phyloP scores from a whole-genome alignment of 2,113 vertebrate genomes.

The Okapia johnstoni region DNA sequence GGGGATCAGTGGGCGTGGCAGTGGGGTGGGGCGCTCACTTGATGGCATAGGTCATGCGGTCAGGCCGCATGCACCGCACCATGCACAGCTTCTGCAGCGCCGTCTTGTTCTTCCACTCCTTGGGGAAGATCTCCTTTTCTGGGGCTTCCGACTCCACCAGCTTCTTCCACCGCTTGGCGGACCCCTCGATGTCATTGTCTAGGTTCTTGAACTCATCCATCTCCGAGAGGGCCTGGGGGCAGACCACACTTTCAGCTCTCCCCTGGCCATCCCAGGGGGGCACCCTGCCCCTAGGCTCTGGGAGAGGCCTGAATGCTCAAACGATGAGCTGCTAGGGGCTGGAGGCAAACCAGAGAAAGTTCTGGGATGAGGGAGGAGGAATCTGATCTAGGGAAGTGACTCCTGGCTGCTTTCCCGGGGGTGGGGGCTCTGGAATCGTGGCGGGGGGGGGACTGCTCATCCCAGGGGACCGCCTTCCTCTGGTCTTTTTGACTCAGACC shows the following conservation, averaged over 20 bases:
- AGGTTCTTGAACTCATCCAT: slow-evolving; percentile 84
- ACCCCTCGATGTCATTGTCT: slow-evolving; percentile 81
- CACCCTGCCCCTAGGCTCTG: background rate
- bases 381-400: rapidly evolving
- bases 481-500: background rate
- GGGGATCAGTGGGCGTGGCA: rapidly evolving
- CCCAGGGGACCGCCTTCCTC: rapidly evolving
- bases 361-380: background rate
- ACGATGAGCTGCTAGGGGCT: background rate
- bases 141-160: slow-evolving; percentile 82
- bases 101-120: slow-evolving; percentile 83
- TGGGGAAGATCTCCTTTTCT: slow-evolving; percentile 81
- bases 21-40: slow-evolving; percentile 49
- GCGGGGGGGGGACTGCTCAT: rapidly evolving
- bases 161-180: slow-evolving; percentile 83
- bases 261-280: background rate
- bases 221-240: slow-evolving; percentile 78
- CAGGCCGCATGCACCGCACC: slow-evolving; percentile 81
- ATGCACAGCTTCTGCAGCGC: slow-evolving; percentile 83
- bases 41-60: slow-evolving; percentile 84
- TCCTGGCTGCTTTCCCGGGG: rapidly evolving
- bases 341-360: background rate
- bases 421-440: background rate
- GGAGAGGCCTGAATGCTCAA: rapidly evolving
- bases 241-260: background rate